A percentile compares a stretch with the other conserved stretches of the same genome.
Conservation (phyloP, 2,888 invertebrate genomes). For the Tipula unca region DNA sequence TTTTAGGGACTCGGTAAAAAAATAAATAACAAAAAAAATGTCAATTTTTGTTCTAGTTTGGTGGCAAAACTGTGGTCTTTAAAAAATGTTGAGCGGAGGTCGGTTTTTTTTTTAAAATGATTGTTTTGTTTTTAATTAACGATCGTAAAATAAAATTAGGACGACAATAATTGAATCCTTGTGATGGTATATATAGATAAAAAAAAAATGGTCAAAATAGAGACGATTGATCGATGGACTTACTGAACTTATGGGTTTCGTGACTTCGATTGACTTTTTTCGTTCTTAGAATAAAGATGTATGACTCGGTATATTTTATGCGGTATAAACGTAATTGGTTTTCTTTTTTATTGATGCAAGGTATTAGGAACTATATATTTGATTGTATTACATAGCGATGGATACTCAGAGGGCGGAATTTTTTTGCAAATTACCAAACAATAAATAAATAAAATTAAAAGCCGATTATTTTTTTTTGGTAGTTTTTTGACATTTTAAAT, state of each 20-base stretch:
- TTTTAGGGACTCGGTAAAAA: neutral
- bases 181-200: neutral
- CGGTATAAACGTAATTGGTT: neutral
- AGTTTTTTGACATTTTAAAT: neutral
- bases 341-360: neutral
- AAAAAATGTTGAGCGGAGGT: neutral
- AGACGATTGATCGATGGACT: neutral
- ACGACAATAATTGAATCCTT: neutral
- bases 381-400: neutral
- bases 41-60: neutral
- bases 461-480: neutral
- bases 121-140: neutral
- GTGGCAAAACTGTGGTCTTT: neutral
- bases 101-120: neutral
- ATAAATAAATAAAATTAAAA: neutral
- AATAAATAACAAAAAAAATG: neutral
- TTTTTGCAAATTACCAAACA: neutral
- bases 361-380: neutral
- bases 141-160: neutral
- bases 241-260: too few relatives aligned
- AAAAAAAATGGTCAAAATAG: neutral
- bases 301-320: neutral
- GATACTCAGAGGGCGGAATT: neutral
- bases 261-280: conserved; percentile 1
- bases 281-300: neutral